Conservation (phyloP, 2,888 invertebrate species). For the Mimas tiliae region DNA sequence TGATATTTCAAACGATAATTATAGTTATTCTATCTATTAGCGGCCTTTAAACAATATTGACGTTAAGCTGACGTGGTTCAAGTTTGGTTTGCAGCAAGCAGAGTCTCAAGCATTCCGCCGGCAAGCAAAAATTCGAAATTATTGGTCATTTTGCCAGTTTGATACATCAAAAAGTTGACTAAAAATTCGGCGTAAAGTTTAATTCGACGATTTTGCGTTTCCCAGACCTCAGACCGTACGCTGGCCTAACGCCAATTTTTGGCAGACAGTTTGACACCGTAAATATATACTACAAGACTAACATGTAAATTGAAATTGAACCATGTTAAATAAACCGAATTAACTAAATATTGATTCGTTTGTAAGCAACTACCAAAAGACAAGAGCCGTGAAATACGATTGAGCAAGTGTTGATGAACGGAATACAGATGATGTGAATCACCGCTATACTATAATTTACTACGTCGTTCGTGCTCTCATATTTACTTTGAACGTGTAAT, state of each 20-base stretch:
- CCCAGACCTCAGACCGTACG: not conserved
- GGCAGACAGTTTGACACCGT: slow-evolving; percentile 12
- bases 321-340: not conserved
- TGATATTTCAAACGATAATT: too few relatives aligned
- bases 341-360: slow-evolving; percentile 17
- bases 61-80: too few relatives aligned
- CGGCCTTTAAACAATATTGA: too few relatives aligned
- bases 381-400: slow-evolving; percentile 26
- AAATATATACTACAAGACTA: slow-evolving; percentile 10
- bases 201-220: not conserved
- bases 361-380: slow-evolving; percentile 11
- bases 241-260: not conserved
- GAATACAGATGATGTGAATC: slow-evolving; percentile 28
- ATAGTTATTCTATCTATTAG: too few relatives aligned
- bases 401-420: slow-evolving; percentile 26
- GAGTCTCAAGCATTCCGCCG: too few relatives aligned
- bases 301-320: not conserved
- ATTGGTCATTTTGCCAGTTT: too few relatives aligned
- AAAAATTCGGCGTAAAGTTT: not conserved
- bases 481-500: slow-evolving; percentile 20
- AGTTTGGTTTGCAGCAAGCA: too few relatives aligned
- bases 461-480: slow-evolving; percentile 18
- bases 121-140: too few relatives aligned
- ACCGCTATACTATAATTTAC: slow-evolving; percentile 19
- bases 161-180: not conserved